Evolutionary conservation across 2,797 vertebrate species (phyloP), one percentile per base, ranked within the genome.

Genomic region (Loriculus beryllinus): DNA sequence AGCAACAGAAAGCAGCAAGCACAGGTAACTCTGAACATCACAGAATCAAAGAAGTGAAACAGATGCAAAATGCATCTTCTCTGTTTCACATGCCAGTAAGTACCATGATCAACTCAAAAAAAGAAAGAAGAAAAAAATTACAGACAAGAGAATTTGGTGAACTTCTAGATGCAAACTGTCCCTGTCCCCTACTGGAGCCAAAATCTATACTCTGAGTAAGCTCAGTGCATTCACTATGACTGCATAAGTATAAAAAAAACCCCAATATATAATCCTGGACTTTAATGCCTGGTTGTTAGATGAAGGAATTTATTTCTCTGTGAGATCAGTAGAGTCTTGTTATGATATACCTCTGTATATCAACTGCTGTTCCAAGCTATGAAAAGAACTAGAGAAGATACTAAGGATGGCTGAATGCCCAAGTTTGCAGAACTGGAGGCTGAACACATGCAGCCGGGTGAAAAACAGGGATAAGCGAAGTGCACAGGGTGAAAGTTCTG

Each of bases 361-460:
- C 10, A 56, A 45, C 28, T 0, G 2, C 56, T 52, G 19, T 15
- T 29, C 82, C 69, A 8, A n/a, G 59, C 77, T 45, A 48, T 51
- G 71, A 17, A 11, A 48, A 35, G 25, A 45, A 12, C 39, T 6
- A 6, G 10, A 33, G 49, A 29, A 52, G 39, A 17, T 40, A 16
- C 12, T 7, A 17, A 4, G 39, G 42, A 8, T 20, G 45, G 64
- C 21, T n/a, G 35, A 60, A 26, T 54, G 37, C 9, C 35, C n/a
- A 5, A 5, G 20, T 6, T 2, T 18, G 59, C 42, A 28, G 37
- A 20, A 14, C 20, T 3, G 19, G 14, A 51, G 37, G 25, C 6
- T 3, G 0, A 29, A 17, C 26, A 3, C 0, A 9, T 35, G 56
- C 48, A 40, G 47, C 12, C 0, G 1, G 18, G 29, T 6, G 33